Evolutionary conservation across 2,888 invertebrate genomes (phyloP), one percentile per base, ranked within the genome.

Genomic region (Dilophus febrilis): DNA sequence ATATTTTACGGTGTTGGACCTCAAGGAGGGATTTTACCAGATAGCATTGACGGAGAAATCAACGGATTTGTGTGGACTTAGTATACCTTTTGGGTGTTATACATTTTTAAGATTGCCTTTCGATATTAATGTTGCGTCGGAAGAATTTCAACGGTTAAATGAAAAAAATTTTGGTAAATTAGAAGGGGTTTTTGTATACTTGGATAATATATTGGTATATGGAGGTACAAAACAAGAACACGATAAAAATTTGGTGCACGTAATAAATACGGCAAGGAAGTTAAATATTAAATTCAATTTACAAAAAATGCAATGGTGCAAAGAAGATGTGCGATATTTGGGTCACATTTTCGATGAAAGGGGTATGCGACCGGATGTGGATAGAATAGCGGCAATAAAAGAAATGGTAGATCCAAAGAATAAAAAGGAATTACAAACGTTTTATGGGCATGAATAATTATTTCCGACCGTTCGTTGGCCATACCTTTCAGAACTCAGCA

Each of bases 171-270:
- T 49, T 44, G 46, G 44, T 5, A 38, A 46, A 35, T 46, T 49
- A 29, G 32, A 42, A n/a, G 47, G 44, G 11, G 29, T 58, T 35
- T 8, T 49, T 39, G 37, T 60, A 32, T 52, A 57, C 45, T 46
- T 55, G 44, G 47, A 60, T 48, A 44, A 55, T 48, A 42, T 56
- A 41, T 19, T 46, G 3, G 34, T 47, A 34, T 35, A 38, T 12
- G 29, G 29, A 2, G 27, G 36, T 16, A 42, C 37, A 35, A 35
- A 39, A 27, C 19, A 38, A 8, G 45, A 44, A 18, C 43, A 46
- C 38, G 44, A 44, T 27, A 14, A 30, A 18, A 43, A 42, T 27
- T 32, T 46, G 14, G 27, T 29, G 27, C 6, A 38, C 28, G 29
- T 46, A 8, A 18, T 44, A 10, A 35, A 41, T 3, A 37, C 34